Percentiles rank a stretch among this genome's conserved stretches.
These are phyloP conservation scores for Dendronephthya gigantea DNA, from an alignment of 64 coral and sea anemone genomes.

Conservation along the genomic window DNA sequence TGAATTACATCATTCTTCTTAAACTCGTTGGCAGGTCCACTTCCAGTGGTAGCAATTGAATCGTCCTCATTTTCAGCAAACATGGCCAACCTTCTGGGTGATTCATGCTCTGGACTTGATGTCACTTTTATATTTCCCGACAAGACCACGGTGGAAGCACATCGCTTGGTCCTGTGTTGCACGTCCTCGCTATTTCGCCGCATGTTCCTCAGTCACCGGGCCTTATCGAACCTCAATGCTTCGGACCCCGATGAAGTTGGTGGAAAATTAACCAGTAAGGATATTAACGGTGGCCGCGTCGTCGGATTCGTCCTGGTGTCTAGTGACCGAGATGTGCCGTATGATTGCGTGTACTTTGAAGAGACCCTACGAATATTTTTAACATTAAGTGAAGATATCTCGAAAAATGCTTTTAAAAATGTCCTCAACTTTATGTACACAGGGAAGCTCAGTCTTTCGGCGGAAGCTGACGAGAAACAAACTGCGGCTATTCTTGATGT, in stretches of 20 bases:
- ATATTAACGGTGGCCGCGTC: neutral
- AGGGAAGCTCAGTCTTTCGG: neutral
- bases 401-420: neutral
- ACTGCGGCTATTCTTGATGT: neutral
- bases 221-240: neutral
- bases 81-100: neutral
- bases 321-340: neutral
- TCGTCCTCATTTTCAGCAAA: neutral
- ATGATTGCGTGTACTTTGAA: neutral
- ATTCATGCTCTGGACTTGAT: neutral
- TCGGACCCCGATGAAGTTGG: neutral
- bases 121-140: neutral
- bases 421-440: neutral
- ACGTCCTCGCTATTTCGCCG: neutral
- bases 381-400: neutral
- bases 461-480: neutral
- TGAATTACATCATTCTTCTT: neutral
- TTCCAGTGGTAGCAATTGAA: neutral
- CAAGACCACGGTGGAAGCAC: neutral
- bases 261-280: neutral
- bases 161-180: neutral
- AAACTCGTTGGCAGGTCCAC: neutral
- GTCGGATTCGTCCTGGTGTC: neutral
- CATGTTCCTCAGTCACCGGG: neutral
- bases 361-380: neutral